Conservation (phyloP, 2,888 invertebrate species). For the Empis livida region DNA sequence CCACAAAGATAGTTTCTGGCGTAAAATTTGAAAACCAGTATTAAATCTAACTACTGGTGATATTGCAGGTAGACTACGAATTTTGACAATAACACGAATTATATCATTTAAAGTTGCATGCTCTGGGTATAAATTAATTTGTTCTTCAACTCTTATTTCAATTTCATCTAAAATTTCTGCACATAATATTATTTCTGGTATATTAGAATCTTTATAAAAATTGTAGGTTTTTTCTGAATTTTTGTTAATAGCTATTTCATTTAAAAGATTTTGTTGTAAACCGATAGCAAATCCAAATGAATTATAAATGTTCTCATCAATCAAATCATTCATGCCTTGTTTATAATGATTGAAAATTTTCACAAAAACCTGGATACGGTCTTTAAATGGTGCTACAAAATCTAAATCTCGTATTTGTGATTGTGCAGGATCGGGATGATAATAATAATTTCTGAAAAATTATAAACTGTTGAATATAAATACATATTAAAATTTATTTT, state of each 20-base stretch:
- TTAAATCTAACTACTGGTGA: conserved; percentile 79
- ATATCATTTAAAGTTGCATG: conserved; percentile 77
- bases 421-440: conserved; percentile 9
- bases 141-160: conserved; percentile 43
- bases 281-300: conserved; percentile 26
- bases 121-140: conserved; percentile 75
- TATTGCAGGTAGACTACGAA: conserved; percentile 58
- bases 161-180: conserved; percentile 54
- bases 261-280: conserved; percentile 25
- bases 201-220: conserved; percentile 75
- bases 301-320: conserved; percentile 26
- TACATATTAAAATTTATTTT: neutral
- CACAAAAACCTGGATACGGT: conserved; percentile 26
- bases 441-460: conserved; percentile 20
- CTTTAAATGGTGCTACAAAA: conserved; percentile 22
- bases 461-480: neutral
- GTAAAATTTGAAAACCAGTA: conserved; percentile 77
- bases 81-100: conserved; percentile 40
- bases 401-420: conserved; percentile 9
- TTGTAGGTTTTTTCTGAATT: conserved; percentile 37
- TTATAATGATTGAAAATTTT: conserved; percentile 26
- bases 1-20: conserved; percentile 82
- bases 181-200: conserved; percentile 62
- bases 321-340: conserved; percentile 19
- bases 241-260: conserved; percentile 15